Conservation (phyloP, 2,113 vertebrate species). For the Danio rerio region DNA sequence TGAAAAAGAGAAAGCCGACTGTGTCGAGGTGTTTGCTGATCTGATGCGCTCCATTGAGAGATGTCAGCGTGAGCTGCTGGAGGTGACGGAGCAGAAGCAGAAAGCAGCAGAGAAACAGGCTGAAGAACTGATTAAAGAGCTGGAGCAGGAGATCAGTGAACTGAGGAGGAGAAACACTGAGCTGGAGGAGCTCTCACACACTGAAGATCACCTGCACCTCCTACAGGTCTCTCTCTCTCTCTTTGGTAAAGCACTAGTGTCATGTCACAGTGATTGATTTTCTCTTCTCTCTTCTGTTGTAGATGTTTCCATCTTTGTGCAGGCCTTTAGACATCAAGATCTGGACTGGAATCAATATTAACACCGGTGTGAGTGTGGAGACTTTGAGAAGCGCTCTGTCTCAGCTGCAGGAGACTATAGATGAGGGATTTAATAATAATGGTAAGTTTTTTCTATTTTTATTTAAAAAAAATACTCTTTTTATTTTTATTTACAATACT, state of each 20-base stretch:
- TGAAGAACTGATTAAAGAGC: not conserved
- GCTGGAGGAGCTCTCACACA: too few species aligned
- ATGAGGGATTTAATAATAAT: not conserved
- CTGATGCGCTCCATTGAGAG: not conserved
- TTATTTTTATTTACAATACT: too few species aligned
- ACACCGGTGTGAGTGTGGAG: not conserved
- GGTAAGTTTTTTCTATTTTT: not conserved
- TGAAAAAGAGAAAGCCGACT: not conserved
- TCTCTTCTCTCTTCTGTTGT: not conserved
- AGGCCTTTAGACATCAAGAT: not conserved
- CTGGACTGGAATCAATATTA: not conserved
- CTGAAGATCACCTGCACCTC: too few species aligned
- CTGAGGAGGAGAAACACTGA: too few species aligned
- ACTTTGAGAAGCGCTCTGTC: not conserved
- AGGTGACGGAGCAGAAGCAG: too few species aligned
- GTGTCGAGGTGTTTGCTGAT: not conserved
- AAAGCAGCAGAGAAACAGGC: too few species aligned
- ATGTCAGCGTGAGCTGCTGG: too few species aligned
- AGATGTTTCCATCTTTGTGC: conserved; percentile 1
- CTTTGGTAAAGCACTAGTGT: not conserved
- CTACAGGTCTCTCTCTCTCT: too few species aligned
- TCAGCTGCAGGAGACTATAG: conserved; percentile 11
- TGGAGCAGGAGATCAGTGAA: not conserved
- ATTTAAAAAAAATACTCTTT: not conserved
- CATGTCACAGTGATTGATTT: not conserved